Evolutionary conservation across 2,888 invertebrate genomes (phyloP).

Genomic region (Limnephilus auricula): DNA sequence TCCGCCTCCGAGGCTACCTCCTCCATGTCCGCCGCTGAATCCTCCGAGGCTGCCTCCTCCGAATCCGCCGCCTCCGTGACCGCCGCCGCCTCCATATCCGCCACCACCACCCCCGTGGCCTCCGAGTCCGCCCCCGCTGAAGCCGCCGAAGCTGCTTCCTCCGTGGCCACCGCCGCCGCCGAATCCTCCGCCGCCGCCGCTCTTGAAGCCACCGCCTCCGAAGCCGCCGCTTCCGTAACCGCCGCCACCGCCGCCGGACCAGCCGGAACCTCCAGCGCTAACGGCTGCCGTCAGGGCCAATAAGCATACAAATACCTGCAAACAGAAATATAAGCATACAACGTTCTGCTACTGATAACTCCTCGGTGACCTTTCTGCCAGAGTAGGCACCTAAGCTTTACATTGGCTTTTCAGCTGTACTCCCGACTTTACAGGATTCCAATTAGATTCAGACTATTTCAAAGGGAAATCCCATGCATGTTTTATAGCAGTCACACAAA

Average conservation of each 20-base stretch:
- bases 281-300: conserved; percentile 61
- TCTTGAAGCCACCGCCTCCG: conserved; percentile 49
- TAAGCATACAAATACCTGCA: conserved; percentile 64
- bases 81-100: conserved; percentile 56
- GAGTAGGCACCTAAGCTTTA: background rate
- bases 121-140: conserved; percentile 48
- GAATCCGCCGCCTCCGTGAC: conserved; percentile 51
- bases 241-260: conserved; percentile 62
- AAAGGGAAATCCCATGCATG: background rate
- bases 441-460: background rate
- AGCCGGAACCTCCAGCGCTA: conserved; percentile 59
- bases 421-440: background rate
- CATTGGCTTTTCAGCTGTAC: background rate
- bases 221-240: conserved; percentile 52
- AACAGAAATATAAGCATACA: conserved; percentile 2
- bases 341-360: no score
- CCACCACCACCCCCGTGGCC: conserved; percentile 40
- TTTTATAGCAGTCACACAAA: background rate
- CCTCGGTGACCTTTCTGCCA: background rate
- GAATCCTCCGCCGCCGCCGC: conserved; percentile 46
- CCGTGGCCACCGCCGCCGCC: conserved; percentile 42
- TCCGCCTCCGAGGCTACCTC: conserved; percentile 45
- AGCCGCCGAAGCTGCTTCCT: conserved; percentile 15
- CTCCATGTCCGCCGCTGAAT: conserved; percentile 56
- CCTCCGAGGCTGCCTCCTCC: conserved; percentile 57